Base-by-base conservation (phyloP, 2,888 invertebrate genomes). In the Erebia ligea region DNA sequence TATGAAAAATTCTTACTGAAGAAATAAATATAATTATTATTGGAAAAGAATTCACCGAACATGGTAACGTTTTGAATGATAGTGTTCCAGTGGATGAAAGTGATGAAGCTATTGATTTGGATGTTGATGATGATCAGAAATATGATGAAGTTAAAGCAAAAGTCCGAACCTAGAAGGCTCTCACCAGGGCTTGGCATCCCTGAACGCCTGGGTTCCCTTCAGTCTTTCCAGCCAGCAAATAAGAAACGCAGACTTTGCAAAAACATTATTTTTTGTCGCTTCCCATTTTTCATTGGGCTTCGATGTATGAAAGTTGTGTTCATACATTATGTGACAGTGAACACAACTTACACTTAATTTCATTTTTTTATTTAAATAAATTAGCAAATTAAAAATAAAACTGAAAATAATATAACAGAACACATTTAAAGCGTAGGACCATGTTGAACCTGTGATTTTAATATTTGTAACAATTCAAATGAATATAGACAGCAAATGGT, bases 141-240 rank as follows among this genome's bases (percentile, higher is more conserved):
- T 79, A 81, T 81, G 83, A 83, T 81, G 80, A 81, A 85, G 78
- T 86, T 84, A 84, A 92, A 93, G 91, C 89, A 90, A 91, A 91
- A 91, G 81, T 91, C 85, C 92, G 92, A 93, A 93, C 93, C 92
- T 93, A 93, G 86, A 87, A 87, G 91, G 93, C 90, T 92, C 94
- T 94, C 94, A 94, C 94, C 94, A 94, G 92, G 94, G 94, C 91
- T 92, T 93, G 82, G 93, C 89, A 91, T 94, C 93, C 93, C 93
- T 92, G 90, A 89, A 91, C 88, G 92, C 93, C 88, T 90, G 91
- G 82, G 93, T 92, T 88, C 93, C 91, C 87, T 91, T 94, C 91
- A 92, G 92, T 89, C 94, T 94, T 86, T 86, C 87, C 89, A 91
- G 92, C 89, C 90, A 91, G 93, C 92, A 93, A 92, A 91, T 92